Base-by-base conservation (phyloP, 2,797 vertebrate species). In the Cyprinodon diabolis region DNA sequence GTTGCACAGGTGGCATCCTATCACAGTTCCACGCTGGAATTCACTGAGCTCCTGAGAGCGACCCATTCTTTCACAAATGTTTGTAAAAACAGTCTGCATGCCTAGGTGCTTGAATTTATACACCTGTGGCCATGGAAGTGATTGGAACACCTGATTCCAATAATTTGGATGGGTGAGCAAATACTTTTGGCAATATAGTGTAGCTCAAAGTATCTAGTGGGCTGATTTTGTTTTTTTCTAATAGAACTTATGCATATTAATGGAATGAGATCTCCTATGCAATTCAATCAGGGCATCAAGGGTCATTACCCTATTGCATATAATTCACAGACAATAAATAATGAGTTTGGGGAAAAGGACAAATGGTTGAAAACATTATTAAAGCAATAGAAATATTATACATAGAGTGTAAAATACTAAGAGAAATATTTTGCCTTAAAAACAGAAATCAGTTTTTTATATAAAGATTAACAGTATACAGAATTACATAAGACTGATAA, bases 211-310 rank as follows among this genome's bases (percentile, higher is more conserved):
- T 37, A 55, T 71, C 8, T 68, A 71, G 19, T 66, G 62, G 62
- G 63, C 47, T 66, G 19, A 78, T 37, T 23, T 68, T 82, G 86
- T 65, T 72, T 75, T 75, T 81, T 74, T 78, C 23, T 77, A 77
- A 83, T 66, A 85, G 54, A 74, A 47, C 48, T 51, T 79, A 63
- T 56, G 30, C 70, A 14, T 79, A 40, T 79, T 81, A 78, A 84
- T 78, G 68, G 69, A 71, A 19, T 47, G 21, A 77, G 76, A 80
- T 52, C 62, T 47, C 72, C 45, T 47, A 1, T 69, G 69, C 81
- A 88, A 76, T 78, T 82, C 60, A 75, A 86, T 84, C 70, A 78
- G 62, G 48, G 68, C 14, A 43, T 76, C 37, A 85, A 72, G 68
- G 10, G 69, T 58, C 30, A 58, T 80, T 25, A 57, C 75, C 72